Evolutionary conservation across 2,888 invertebrate genomes (phyloP), one percentile per base, ranked within the genome.

Genomic region (Fragum whitleyi): DNA sequence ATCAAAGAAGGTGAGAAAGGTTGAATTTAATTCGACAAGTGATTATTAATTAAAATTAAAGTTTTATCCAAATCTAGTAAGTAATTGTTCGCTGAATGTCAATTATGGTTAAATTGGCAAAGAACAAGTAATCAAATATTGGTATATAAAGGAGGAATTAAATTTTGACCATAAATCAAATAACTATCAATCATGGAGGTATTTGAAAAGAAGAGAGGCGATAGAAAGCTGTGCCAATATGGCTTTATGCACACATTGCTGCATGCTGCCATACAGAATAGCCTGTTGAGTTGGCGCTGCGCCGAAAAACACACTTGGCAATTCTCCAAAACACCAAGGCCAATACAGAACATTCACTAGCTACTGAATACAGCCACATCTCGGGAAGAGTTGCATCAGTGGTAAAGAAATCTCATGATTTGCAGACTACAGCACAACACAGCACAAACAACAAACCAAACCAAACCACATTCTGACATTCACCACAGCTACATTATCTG

Each of bases 191-290:
- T 9, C 9, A 59, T 59, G 7, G 59, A 65, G 65, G n/a, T 65
- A 11, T 2, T 65, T 32, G 16, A 29, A 9, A 65, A 29, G 14
- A 65, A 65, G 29, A 65, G 29, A 65, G 65, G 65, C 28, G 32
- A 32, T n/a, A 21, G 29, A n/a, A 65, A 65, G 11, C 9, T 65
- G 16, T 65, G 65, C 29, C 65, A 29, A 9, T 2, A 65, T 19
- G 65, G 65, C 19, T 65, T 65, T 32, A 65, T 65, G 65, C 29
- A 65, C 65, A 65, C 65, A 3, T 21, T 26, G 32, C 7, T 29
- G 29, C 36, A 29, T 29, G n/a, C 29, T n/a, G 29, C 65, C 2
- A 65, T 29, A 36, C 21, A 9, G 21, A 36, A 65, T 7, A 36
- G 6, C 21, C 16, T 29, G 29, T 28, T 36, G 9, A 65, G 11